Base-by-base conservation (phyloP, 2,797 vertebrate species). In the Pseudochirops cupreus region DNA sequence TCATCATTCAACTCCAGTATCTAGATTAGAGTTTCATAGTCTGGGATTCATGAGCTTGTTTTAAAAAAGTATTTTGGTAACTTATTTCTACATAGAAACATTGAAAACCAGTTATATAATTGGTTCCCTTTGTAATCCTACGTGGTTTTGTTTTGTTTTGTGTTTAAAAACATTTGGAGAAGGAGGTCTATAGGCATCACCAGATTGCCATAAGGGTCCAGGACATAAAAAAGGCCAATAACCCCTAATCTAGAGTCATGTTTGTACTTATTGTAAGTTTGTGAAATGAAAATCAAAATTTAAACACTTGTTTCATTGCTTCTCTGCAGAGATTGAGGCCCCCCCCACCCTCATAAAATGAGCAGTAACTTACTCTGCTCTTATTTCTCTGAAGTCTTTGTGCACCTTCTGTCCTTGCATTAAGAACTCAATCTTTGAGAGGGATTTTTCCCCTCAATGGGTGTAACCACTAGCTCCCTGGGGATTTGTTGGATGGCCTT, bases 401-500 rank as follows among this genome's bases (percentile, higher is more conserved):
- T 95, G 56, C 0, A 93, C 91, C 91, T 95, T 97, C 93, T 97
- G 90, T 96, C 56, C 95, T 95, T 94, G 95, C n/a, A 56, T 53
- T 96, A 94, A 97, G 62, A 95, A 91, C 57, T 74, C 39, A 91
- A n/a, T 56, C 93, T 67, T 95, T 96, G 96, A 95, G 90, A 91
- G 91, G 91, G 50, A 92, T 94, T 95, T 91, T 16, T 91, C 90
- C 90, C 94, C 57, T 62, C 82, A 90, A 26, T 91, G 95, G 87
- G 67, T 89, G 58, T 97, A 92, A 94, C 93, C 58, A 67, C 33
- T 12, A 59, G 52, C 67, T 97, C 97, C 96, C 96, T 95, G 58
- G 95, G 97, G 98, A 97, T 94, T 91, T 94, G 95, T 94, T 94
- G 94, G 96, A 96, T 94, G 92, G 46, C 58, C 56, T 0, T 95